These are phyloP conservation scores for Cnemophilus loriae DNA, from an alignment of 2,113 vertebrate species.

Conservation along the genomic window DNA sequence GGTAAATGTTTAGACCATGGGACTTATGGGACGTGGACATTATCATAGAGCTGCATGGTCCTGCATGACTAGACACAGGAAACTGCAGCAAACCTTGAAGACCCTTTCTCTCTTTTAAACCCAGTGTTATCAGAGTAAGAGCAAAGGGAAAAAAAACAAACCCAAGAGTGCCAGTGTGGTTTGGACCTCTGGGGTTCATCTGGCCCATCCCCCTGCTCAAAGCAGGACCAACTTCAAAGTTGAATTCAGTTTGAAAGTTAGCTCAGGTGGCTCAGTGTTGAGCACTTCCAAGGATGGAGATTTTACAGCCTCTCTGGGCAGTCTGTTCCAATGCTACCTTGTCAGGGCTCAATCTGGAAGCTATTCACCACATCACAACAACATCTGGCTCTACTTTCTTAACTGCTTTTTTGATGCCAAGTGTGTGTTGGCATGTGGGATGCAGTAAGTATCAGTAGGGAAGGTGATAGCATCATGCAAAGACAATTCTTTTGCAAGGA, in stretches of 20 bases:
- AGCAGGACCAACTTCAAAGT: background rate
- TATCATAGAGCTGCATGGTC: background rate
- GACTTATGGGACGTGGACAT: background rate
- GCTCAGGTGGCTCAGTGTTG: background rate
- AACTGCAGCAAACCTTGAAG: background rate
- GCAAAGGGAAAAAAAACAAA: rapidly evolving
- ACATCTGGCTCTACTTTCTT: conserved; percentile 14
- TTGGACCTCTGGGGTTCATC: background rate
- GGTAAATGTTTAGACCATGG: background rate
- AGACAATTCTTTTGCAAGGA: background rate
- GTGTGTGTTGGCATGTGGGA: background rate
- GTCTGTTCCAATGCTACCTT: background rate
- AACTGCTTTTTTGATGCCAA: background rate
- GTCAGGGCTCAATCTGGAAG: background rate
- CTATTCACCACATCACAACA: background rate
- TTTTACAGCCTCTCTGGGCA: background rate
- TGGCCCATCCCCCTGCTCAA: background rate
- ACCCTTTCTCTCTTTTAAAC: background rate
- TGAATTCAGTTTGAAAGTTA: background rate
- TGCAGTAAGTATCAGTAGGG: background rate
- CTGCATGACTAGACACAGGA: background rate
- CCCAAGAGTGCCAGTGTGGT: background rate
- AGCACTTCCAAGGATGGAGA: background rate
- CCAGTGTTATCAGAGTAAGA: background rate
- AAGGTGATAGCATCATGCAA: background rate